A percentile compares a stretch with the other conserved stretches of the same genome.
phyloP scores from a whole-genome alignment of 1,140 invertebrate species.

The Rhopalosiphum padi region DNA sequence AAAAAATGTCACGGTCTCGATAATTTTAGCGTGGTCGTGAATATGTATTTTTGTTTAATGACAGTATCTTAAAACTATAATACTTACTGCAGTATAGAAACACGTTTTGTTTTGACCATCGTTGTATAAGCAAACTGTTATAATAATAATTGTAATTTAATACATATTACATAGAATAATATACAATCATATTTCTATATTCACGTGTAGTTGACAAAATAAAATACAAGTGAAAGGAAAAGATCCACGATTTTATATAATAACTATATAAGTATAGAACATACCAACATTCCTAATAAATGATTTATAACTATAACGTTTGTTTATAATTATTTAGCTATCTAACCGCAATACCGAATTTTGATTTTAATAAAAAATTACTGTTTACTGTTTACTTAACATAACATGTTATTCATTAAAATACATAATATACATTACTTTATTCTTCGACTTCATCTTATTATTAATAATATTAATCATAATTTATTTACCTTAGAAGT shows the following conservation, averaged over 20 bases:
- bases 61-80: neutral
- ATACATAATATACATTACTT: neutral
- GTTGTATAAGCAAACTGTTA: neutral
- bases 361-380: neutral
- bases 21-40: neutral
- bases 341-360: neutral
- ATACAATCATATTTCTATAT: conserved; percentile 1
- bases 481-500: too few relatives aligned
- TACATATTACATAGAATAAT: neutral
- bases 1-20: conserved; percentile 38
- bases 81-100: neutral
- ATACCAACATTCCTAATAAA: neutral
- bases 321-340: neutral
- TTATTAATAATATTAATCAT: neutral
- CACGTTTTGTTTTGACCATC: neutral
- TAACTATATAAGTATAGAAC: neutral
- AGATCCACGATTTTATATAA: conserved; percentile 24
- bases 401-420: neutral
- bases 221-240: conserved; percentile 35
- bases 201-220: neutral
- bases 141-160: neutral
- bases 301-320: neutral
- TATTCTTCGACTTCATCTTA: neutral
- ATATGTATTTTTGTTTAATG: neutral
- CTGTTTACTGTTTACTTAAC: neutral